Base-by-base conservation (phyloP, 2,888 invertebrate species). In the Ectemnius lituratus region DNA sequence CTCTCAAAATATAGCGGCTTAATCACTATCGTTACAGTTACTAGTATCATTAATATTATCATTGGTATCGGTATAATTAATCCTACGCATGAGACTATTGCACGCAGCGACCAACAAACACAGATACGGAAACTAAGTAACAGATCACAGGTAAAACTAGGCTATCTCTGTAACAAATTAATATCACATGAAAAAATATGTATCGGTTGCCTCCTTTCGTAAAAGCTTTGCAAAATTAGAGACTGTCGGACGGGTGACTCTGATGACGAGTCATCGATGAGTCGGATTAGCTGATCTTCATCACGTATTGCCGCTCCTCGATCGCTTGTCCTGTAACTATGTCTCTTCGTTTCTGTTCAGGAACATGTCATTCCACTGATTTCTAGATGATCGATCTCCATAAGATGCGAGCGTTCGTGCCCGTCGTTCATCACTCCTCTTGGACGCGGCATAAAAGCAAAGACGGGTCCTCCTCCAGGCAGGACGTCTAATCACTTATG, bases 121-220 rank as follows among this genome's bases (percentile, higher is more conserved):
- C 67, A 73, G 71, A 78, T 71, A 82, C 67, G 76, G 79, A 75
- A 84, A 83, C 75, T 75, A 77, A 85, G 75, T 83, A 87, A 87
- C 84, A 83, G 84, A 87, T 88, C 88, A 88, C 88, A 88, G 87
- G 87, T 87, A 72, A 87, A 86, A 88, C 84, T 88, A 87, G 82
- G 84, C 86, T 87, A 88, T 67, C 75, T 79, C 85, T 87, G 84
- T 84, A 89, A 87, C 84, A 88, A 88, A 88, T 85, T 87, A 85
- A 83, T 89, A 89, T 89, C 89, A 89, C 89, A 89, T 87, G 84
- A 89, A 88, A 88, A 88, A 88, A 88, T 88, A 88, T 89, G 87
- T 86, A 86, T 88, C 84, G 73, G 84, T 89, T 88, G 81, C 80
- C 79, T 72, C 62, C 71, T 62, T 73, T 79, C 78, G 61, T 73